Percentiles rank a stretch among this genome's conserved stretches.
Conservation (phyloP, 2,888 invertebrate species). For the Aleiodes alternator region DNA sequence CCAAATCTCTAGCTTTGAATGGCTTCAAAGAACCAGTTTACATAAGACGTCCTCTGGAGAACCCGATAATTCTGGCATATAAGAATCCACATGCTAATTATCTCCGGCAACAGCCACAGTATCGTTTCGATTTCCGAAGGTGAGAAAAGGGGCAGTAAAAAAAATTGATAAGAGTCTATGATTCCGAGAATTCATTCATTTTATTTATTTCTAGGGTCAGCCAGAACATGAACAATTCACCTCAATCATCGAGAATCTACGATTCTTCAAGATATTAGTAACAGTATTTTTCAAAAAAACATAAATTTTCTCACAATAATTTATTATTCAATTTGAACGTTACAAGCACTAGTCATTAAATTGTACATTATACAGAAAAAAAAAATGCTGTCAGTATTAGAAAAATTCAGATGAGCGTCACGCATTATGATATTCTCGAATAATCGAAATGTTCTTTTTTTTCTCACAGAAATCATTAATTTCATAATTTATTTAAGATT, state of each 20-base stretch:
- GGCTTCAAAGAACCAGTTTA: constrained; percentile 17
- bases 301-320: neutral
- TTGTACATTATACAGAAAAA: constrained; percentile 3
- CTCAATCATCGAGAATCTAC: neutral
- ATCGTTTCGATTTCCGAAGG: constrained; percentile 44
- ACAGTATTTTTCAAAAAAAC: neutral
- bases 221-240: no score
- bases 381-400: neutral
- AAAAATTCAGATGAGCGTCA: neutral
- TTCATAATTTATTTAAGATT: no score
- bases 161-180: no score
- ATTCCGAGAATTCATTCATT: no score
- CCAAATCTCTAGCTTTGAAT: neutral
- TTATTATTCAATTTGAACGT: constrained; percentile 1
- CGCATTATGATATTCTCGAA: neutral
- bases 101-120: constrained; percentile 40
- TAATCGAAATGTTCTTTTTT: no score
- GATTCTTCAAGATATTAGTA: constrained; percentile 12
- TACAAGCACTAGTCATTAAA: neutral
- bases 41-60: constrained; percentile 41
- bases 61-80: constrained; percentile 34
- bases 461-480: no score
- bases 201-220: neutral
- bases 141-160: neutral
- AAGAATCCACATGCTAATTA: constrained; percentile 48